Base-by-base conservation (phyloP, 2,888 invertebrate species). In the Danaus chrysippus region DNA sequence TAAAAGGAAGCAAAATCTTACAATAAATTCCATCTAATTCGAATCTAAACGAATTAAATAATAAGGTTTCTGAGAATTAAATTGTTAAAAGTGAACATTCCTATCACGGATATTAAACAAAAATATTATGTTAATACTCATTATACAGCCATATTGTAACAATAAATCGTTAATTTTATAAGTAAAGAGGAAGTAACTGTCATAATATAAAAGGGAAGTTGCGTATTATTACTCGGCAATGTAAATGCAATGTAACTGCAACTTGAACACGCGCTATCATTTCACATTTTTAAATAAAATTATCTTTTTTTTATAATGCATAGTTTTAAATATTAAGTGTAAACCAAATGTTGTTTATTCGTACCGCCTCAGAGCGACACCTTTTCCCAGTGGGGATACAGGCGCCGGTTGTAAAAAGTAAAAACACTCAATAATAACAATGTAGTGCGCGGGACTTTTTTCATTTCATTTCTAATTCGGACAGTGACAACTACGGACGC, bases 331-430 rank as follows among this genome's bases (percentile, higher is more conserved):
- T 43, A 54, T 55, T 3, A 55, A n/a, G 41, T 44, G 54, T n/a
- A 23, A 8, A 59, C 61, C 54, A 83, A 86, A 78, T 76, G 89
- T 88, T 87, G 76, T 1, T 54, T 34, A 74, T 75, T 66, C 73
- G 81, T 67, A 68, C 70, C 49, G 56, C 56, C 59, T 56, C 62
- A 41, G 58, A 64, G 61, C 70, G 70, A 75, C 77, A 71, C 76
- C 78, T 82, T 85, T 86, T 79, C 84, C 82, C 86, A 82, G 89
- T 86, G 90, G 89, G 89, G 90, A 80, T 79, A 76, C 68, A 79
- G 77, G 83, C 87, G 84, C 83, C 81, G 79, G 79, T 72, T 83
- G 82, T 88, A 90, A 89, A 89, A 88, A 87, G 86, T 84, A 86
- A 88, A 89, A 89, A 84, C 83, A 86, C 77, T 76, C 85, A 84